Percentiles rank a stretch among this genome's conserved stretches.
phyloP scores from a whole-genome alignment of 2,113 vertebrate species.

The Rhabdomys dilectus region DNA sequence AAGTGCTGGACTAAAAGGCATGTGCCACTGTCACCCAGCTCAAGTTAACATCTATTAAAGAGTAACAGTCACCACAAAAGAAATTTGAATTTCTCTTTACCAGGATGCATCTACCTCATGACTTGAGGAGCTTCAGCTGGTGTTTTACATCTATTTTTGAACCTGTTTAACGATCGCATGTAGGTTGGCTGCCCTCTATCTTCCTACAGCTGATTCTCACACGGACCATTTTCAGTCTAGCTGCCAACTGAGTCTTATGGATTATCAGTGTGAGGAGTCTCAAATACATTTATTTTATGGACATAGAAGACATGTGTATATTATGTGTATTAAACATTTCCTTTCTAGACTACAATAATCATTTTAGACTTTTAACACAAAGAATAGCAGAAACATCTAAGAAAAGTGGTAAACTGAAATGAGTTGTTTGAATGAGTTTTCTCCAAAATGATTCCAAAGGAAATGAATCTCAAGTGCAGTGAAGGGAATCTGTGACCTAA shows the following conservation, averaged over 20 bases:
- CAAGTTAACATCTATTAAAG: neutral
- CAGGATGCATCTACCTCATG: neutral
- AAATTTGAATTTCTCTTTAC: neutral
- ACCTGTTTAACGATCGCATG: neutral
- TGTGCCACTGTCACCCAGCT: neutral
- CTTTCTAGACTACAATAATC: neutral
- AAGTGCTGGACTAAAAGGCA: neutral
- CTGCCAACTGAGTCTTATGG: neutral
- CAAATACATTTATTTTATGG: constrained; percentile 22
- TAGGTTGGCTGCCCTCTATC: neutral
- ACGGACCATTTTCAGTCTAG: neutral
- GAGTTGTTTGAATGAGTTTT: neutral
- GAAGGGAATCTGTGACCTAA: neutral
- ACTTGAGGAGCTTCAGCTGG: neutral
- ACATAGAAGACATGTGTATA: neutral
- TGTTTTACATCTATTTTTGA: neutral
- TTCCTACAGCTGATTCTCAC: neutral
- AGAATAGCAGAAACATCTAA: neutral
- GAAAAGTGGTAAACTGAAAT: neutral
- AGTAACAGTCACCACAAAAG: constrained; percentile 23
- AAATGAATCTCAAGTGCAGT: neutral
- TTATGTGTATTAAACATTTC: neutral
- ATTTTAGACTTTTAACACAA: neutral
- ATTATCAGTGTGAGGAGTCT: neutral
- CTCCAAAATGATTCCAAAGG: neutral